Percentiles rank a stretch among this genome's conserved stretches.
These are phyloP conservation scores for Gasteruption jaculator DNA, from an alignment of 2,888 invertebrate species.

Conservation along the genomic window DNA sequence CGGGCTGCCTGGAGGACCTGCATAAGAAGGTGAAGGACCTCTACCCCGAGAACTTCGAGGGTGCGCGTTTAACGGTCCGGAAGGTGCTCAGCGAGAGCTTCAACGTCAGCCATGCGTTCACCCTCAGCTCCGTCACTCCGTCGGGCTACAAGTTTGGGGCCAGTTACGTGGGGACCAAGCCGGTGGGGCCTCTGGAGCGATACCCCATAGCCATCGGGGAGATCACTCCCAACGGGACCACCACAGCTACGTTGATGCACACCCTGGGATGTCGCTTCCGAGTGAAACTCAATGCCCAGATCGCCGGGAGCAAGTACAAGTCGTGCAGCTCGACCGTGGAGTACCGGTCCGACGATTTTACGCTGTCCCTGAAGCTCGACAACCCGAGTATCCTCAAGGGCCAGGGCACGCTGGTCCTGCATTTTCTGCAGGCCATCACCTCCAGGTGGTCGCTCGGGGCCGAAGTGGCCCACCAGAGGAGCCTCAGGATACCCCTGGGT, in stretches of 20 bases:
- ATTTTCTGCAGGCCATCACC: constrained; percentile 44
- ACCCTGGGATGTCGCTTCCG: constrained; percentile 42
- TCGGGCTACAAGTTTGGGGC: constrained; percentile 45
- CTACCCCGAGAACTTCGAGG: constrained; percentile 44
- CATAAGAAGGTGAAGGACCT: constrained; percentile 41
- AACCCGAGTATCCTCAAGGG: constrained; percentile 33
- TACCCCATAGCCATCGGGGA: constrained; percentile 40
- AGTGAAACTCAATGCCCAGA: constrained; percentile 37
- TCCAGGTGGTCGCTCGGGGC: constrained; percentile 43
- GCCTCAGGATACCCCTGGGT: constrained; percentile 29
- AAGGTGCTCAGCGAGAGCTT: constrained; percentile 41
- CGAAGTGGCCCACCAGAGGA: constrained; percentile 39
- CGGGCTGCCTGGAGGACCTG: constrained; percentile 46
- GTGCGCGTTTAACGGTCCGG: constrained; percentile 33
- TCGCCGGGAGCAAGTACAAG: constrained; percentile 32
- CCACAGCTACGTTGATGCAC: constrained; percentile 38
- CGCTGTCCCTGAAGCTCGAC: constrained; percentile 35
- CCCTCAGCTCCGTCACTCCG: constrained; percentile 36
- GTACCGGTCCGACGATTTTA: constrained; percentile 45
- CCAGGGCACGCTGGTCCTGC: constrained; percentile 40
- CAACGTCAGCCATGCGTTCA: constrained; percentile 35
- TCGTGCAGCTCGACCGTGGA: constrained; percentile 34
- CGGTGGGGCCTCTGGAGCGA: constrained; percentile 34
- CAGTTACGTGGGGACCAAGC: constrained; percentile 38
- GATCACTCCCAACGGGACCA: constrained; percentile 40